These are phyloP conservation scores for Lophochroa leadbeateri DNA, from an alignment of 2,113 vertebrate genomes.

Conservation along the genomic window DNA sequence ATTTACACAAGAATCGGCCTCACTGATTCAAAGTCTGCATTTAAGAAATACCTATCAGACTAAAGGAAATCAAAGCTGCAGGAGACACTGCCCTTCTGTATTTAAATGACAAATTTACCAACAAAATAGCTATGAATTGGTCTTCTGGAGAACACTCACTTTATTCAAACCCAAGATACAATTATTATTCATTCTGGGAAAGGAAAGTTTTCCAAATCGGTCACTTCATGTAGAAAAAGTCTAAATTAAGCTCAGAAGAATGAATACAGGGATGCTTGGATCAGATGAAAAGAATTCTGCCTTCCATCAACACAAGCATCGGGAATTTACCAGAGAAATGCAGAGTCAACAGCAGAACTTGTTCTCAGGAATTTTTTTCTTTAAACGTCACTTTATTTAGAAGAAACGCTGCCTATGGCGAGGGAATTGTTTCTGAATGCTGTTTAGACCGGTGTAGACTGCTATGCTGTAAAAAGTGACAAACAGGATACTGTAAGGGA, in stretches of 20 bases:
- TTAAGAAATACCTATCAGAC: not conserved
- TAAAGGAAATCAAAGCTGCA: not conserved
- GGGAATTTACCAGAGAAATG: slow-evolving; percentile 46
- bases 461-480: not conserved
- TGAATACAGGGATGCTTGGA: not conserved
- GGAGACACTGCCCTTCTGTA: not conserved
- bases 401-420: not conserved
- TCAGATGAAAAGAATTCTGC: slow-evolving; percentile 11
- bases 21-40: not conserved
- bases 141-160: not conserved
- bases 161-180: not conserved
- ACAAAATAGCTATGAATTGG: not conserved
- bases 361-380: not conserved
- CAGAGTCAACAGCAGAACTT: slow-evolving; percentile 22
- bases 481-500: not conserved
- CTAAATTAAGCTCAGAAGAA: not conserved
- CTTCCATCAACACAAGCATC: not conserved
- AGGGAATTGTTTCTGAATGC: not conserved
- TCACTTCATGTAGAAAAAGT: not conserved
- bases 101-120: not conserved
- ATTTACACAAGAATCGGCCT: not conserved
- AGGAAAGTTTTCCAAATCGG: not conserved
- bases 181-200: not conserved
- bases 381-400: slow-evolving; percentile 4
- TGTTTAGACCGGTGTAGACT: rapidly evolving